These are phyloP conservation scores for Daubentonia madagascariensis DNA, from an alignment of 2,113 vertebrate species.

Conservation along the genomic window DNA sequence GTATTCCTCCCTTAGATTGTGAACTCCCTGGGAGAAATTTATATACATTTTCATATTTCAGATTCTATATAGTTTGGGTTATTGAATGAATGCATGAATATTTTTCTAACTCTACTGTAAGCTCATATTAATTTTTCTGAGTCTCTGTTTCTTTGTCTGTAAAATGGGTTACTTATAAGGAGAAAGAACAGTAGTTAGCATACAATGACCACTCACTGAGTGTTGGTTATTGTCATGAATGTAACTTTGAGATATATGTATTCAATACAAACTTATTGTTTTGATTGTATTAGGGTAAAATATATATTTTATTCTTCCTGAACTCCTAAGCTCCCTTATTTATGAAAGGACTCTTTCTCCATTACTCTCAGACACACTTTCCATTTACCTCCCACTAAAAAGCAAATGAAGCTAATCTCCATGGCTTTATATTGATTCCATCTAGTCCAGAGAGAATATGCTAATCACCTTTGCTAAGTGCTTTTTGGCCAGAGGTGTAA, in stretches of 20 bases:
- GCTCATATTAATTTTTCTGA: not conserved
- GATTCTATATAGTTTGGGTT: not conserved
- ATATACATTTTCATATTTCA: not conserved
- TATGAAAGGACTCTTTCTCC: not conserved
- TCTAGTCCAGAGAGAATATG: slow-evolving; percentile 40
- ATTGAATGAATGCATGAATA: not conserved
- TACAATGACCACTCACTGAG: not conserved
- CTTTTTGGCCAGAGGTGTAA: slow-evolving; percentile 66
- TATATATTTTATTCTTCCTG: not conserved
- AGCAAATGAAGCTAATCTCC: slow-evolving; percentile 8
- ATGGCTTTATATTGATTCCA: slow-evolving; percentile 10
- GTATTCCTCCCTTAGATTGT: not conserved
- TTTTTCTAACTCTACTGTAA: not conserved
- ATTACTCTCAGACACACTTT: not conserved
- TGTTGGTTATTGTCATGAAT: not conserved
- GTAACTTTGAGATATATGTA: not conserved
- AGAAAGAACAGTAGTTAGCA: not conserved
- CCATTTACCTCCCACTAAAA: slow-evolving; percentile 45
- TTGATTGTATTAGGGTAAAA: not conserved
- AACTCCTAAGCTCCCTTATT: not conserved
- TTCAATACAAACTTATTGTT: not conserved
- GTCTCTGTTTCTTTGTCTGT: not conserved
- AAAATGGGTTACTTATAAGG: not conserved
- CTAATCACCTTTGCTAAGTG: slow-evolving; percentile 61
- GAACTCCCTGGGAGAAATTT: not conserved